Evolutionary conservation across 2,113 vertebrate species (phyloP).

Genomic region (Caracal caracal): DNA sequence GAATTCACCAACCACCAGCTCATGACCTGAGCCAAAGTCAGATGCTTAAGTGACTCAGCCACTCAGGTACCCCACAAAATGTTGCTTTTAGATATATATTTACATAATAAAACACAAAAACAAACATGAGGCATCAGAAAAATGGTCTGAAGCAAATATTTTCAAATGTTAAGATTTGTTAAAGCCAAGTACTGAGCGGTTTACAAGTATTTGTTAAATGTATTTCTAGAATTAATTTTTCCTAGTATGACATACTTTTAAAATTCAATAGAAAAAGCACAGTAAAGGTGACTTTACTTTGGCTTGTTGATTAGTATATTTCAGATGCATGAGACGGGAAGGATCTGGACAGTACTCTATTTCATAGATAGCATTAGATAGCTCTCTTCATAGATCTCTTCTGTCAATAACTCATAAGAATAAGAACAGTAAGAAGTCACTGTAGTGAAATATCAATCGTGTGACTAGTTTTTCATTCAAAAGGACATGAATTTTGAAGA

Average conservation of each 20-base stretch:
- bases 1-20: too few relatives aligned
- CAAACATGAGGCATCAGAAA: neutral
- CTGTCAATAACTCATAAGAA: neutral
- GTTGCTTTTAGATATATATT: neutral
- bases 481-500: constrained; percentile 30
- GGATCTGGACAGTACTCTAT: neutral
- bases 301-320: neutral
- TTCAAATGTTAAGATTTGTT: constrained; percentile 14
- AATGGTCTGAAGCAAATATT: neutral
- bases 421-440: neutral
- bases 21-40: too few relatives aligned
- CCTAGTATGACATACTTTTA: neutral
- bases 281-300: constrained; percentile 8
- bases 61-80: neutral
- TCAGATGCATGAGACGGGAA: neutral
- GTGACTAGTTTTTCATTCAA: neutral
- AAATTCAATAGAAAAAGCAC: constrained; percentile 26
- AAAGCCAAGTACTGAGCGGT: neutral
- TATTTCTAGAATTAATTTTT: neutral
- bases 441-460: neutral
- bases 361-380: neutral
- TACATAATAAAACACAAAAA: neutral
- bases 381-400: accelerated
- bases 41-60: too few relatives aligned
- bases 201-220: constrained; percentile 7